These are phyloP conservation scores for Tribolium madens DNA, from an alignment of 1,140 invertebrate genomes.

Conservation along the genomic window DNA sequence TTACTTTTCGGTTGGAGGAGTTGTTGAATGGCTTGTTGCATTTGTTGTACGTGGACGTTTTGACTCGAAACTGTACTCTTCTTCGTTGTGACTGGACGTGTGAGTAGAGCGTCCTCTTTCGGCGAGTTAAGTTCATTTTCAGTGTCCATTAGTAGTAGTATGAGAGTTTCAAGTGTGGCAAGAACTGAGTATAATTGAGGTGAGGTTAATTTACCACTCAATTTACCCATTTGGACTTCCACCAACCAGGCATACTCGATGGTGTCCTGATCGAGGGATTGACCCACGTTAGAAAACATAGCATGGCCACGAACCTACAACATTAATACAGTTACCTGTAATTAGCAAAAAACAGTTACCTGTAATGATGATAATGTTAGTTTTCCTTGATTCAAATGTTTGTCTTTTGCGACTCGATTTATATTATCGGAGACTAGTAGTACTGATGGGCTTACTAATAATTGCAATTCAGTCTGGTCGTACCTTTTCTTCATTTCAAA, in stretches of 20 bases:
- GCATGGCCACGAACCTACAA: constrained; percentile 89
- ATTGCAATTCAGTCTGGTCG: constrained; percentile 90
- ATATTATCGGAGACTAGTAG: constrained; percentile 82
- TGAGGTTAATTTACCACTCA: constrained; percentile 82
- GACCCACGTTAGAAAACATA: constrained; percentile 94
- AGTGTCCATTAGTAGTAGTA: constrained; percentile 86
- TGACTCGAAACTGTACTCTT: constrained; percentile 44
- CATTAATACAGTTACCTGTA: constrained; percentile 75
- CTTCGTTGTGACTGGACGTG: constrained; percentile 55
- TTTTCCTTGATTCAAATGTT: constrained; percentile 89
- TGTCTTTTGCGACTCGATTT: constrained; percentile 74
- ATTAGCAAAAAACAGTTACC: constrained; percentile 68
- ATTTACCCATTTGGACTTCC: constrained; percentile 85
- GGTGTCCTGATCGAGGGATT: constrained; percentile 92
- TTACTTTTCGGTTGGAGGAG: constrained; percentile 57
- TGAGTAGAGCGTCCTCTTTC: constrained; percentile 56
- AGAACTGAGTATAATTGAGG: constrained; percentile 89
- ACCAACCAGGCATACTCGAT: constrained; percentile 97
- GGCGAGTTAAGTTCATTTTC: constrained; percentile 91
- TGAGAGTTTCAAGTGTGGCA: constrained; percentile 88
- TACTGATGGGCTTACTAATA: constrained; percentile 90
- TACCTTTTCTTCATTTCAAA: constrained; percentile 98
- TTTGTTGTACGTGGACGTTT: constrained; percentile 53
- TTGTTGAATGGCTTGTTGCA: constrained; percentile 62
- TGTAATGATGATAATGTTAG: constrained; percentile 90